Percentiles rank a stretch among this genome's conserved stretches.
These are phyloP conservation scores for Scaptomyza montana DNA, from an alignment of 1,140 invertebrate genomes.

Conservation along the genomic window DNA sequence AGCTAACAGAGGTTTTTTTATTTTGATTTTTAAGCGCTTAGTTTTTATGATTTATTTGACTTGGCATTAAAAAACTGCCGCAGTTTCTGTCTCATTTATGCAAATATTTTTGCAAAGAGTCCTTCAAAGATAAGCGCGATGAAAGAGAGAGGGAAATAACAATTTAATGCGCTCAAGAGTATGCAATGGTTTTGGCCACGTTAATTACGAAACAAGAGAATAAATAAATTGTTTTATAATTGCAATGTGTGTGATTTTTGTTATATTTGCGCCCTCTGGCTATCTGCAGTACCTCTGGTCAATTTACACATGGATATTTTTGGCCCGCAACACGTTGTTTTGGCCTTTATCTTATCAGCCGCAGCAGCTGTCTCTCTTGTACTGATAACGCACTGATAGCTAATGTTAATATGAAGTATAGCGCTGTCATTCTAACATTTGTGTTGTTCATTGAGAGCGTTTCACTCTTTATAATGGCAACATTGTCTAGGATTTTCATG, in stretches of 20 bases:
- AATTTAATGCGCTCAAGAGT: slow-evolving; percentile 26
- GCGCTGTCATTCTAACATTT: slow-evolving; percentile 18
- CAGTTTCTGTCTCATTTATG: slow-evolving; percentile 46
- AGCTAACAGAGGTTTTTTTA: too few relatives aligned
- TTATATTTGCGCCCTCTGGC: background rate
- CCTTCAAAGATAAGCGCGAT: slow-evolving; percentile 23
- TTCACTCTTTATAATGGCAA: slow-evolving; percentile 12
- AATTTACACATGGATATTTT: slow-evolving; percentile 30
- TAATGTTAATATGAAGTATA: slow-evolving; percentile 32
- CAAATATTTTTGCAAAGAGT: slow-evolving; percentile 38
- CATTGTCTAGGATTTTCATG: slow-evolving; percentile 37
- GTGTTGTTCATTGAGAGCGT: slow-evolving; percentile 2
- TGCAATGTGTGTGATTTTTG: background rate
- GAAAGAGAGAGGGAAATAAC: background rate
- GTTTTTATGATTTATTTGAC: slow-evolving; percentile 10
- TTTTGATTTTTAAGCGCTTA: slow-evolving; percentile 35
- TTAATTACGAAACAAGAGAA: slow-evolving; percentile 14
- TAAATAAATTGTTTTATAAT: background rate
- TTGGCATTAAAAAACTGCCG: slow-evolving; percentile 28
- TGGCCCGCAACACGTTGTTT: slow-evolving; percentile 26
- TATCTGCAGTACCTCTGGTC: slow-evolving; percentile 28
- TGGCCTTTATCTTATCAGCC: slow-evolving; percentile 47
- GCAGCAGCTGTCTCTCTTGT: background rate
- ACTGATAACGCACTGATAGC: slow-evolving; percentile 46
- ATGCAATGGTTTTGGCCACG: slow-evolving; percentile 37